A percentile compares a stretch with the other conserved stretches of the same genome.
Evolutionary conservation across 2,113 vertebrate genomes (phyloP).

Genomic region (Bos javanicus): DNA sequence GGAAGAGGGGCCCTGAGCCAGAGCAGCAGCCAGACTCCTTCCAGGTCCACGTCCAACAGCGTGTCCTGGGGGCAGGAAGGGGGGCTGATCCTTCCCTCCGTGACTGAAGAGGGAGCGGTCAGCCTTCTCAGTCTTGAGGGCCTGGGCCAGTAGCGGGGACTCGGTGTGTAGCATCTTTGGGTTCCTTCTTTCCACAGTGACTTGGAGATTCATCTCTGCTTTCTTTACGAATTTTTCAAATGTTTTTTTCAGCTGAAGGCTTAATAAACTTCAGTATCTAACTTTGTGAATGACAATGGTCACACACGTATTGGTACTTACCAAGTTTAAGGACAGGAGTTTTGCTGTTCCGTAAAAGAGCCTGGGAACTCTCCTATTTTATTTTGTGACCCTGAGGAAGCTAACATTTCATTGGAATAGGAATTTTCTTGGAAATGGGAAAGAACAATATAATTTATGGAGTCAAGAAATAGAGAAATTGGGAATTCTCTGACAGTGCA

Average conservation of each 20-base stretch:
- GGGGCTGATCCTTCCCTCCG: no score
- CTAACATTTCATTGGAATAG: not conserved
- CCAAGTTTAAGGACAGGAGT: accelerated
- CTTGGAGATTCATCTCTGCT: not conserved
- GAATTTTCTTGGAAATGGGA: not conserved
- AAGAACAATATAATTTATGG: not conserved
- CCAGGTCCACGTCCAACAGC: accelerated
- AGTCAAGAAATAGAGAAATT: not conserved
- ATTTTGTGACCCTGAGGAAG: not conserved
- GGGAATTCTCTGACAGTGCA: not conserved
- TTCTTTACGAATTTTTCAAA: not conserved
- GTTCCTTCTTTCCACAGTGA: not conserved
- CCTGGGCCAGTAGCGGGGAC: no score
- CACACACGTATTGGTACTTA: not conserved
- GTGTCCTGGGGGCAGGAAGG: not conserved
- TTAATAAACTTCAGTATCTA: not conserved
- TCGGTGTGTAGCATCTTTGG: no score
- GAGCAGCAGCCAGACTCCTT: no score
- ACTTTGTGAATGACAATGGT: not conserved
- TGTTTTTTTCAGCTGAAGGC: not conserved
- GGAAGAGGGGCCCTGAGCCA: not conserved
- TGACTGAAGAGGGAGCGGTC: not conserved
- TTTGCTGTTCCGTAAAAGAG: not conserved
- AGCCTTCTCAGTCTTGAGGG: not conserved
- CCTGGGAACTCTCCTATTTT: not conserved